Evolutionary conservation across 1,140 invertebrate species (phyloP), one percentile per base, ranked within the genome.

Genomic region (Ptiloglossa arizonensis): DNA sequence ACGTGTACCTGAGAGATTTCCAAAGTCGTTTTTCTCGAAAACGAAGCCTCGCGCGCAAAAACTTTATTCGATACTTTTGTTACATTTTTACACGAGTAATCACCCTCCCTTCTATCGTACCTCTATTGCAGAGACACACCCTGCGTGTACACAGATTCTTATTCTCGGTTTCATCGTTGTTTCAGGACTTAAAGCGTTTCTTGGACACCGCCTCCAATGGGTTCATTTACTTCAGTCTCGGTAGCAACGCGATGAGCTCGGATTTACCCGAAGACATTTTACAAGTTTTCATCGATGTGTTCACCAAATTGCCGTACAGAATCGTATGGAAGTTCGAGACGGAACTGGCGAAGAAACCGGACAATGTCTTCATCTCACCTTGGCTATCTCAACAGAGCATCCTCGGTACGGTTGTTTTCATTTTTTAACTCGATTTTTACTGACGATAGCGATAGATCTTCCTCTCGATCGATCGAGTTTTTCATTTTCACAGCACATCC

Each of bases 181-280:
- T n/a, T n/a, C n/a, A 93, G 93, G 89, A 94, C 50, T 74, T 94
- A 1, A 79, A 92, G 87, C 76, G 88, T 13, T 85, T 94, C 11
- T 29, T 94, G 29, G 91, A 93, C 60, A 73, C 83, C 1, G 92
- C n/a, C n/a, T n/a, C n/a, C n/a, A n/a, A n/a, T 0, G 79, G 94
- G 73, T 94, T 93, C 41, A 92, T 95, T 24, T 95, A 92, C 79
- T 94, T 95, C 63, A 94, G 93, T 80, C 87, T 95, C 78, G 94
- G 94, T 0, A 93, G 92, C 0, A 91, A 92, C 41, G 60, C 92
- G 0, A 87, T 87, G 50, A 88, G 89, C 0, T 59, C 81, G 2
- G 29, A 72, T 1, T 74, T 94, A 0, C 83, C 89, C 0, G 15
- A 75, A 9, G 35, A 84, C 22, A 82, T 66, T 15, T 56, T 57